Conservation (phyloP, 2,113 vertebrate species). For the Hiodon tergisus region DNA sequence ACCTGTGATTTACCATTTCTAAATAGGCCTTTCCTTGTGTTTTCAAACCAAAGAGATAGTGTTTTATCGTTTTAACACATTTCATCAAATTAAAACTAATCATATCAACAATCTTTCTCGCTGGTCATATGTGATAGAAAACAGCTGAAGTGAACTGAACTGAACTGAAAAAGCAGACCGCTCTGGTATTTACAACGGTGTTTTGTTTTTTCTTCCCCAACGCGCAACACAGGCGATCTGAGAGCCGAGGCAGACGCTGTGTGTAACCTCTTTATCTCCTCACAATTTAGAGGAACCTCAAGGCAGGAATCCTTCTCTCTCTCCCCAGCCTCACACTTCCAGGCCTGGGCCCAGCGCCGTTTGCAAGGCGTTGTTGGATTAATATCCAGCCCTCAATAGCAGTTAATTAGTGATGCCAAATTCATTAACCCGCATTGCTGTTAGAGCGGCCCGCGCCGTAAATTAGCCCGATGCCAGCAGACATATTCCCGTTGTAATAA, state of each 20-base stretch:
- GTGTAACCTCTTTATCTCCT: background rate
- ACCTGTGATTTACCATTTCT: conserved; percentile 12
- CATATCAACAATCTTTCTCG: conserved; percentile 28
- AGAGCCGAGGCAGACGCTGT: background rate
- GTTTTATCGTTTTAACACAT: conserved; percentile 14
- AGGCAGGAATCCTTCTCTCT: background rate
- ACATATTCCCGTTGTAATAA: conserved; percentile 69
- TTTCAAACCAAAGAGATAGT: conserved; percentile 13
- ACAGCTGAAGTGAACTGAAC: background rate
- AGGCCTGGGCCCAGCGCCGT: conserved; percentile 29
- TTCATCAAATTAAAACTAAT: conserved; percentile 29
- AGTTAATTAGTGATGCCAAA: conserved; percentile 98
- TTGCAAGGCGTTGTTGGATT: conserved; percentile 78
- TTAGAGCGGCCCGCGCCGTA: conserved; percentile 62
- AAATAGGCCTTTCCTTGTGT: conserved; percentile 12
- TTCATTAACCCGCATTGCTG: conserved; percentile 88
- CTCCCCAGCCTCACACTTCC: conserved; percentile 24
- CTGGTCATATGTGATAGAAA: conserved; percentile 16
- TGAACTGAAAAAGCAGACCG: conserved; percentile 6
- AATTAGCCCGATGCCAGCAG: conserved; percentile 70
- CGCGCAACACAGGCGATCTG: too few relatives aligned
- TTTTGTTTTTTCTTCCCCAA: background rate
- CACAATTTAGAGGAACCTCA: too few relatives aligned
- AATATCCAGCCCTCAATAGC: conserved; percentile 93
- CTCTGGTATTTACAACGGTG: background rate